Evolutionary conservation across 2,113 vertebrate species (phyloP).

Genomic region (Ciconia maguari): DNA sequence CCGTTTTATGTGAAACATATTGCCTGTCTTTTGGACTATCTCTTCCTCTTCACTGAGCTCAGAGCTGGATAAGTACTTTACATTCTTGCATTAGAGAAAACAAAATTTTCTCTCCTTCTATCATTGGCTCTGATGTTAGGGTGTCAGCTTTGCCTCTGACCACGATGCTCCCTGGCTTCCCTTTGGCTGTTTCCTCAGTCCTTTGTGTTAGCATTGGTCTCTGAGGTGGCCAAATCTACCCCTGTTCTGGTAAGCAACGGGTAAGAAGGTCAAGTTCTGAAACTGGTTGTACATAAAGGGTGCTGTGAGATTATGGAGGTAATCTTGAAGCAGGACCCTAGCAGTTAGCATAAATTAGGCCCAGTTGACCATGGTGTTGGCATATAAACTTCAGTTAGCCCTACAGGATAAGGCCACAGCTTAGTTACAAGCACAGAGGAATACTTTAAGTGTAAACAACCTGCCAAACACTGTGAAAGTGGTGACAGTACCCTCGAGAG

Average conservation of each 20-base stretch:
- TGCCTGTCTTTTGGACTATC: background rate
- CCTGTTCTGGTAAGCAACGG: background rate
- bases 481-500: background rate
- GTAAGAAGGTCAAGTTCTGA: background rate
- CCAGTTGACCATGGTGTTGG: background rate
- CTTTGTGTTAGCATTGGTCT: background rate
- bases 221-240: background rate
- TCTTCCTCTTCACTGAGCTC: slow-evolving; percentile 17
- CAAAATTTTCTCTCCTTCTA: slow-evolving; percentile 15
- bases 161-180: background rate
- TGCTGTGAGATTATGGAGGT: background rate
- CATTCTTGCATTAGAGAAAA: slow-evolving; percentile 29
- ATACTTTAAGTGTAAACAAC: background rate
- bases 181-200: background rate
- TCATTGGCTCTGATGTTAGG: slow-evolving; percentile 19
- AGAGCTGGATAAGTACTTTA: slow-evolving; percentile 51
- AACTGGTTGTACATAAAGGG: background rate
- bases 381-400: background rate
- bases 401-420: background rate
- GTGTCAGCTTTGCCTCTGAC: slow-evolving; percentile 2
- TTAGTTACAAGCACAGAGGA: background rate
- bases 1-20: slow-evolving; percentile 26
- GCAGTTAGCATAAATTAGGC: background rate
- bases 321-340: background rate
- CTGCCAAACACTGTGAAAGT: background rate